phyloP scores from a whole-genome alignment of 2,113 vertebrate species.

The Alligator sinensis region DNA sequence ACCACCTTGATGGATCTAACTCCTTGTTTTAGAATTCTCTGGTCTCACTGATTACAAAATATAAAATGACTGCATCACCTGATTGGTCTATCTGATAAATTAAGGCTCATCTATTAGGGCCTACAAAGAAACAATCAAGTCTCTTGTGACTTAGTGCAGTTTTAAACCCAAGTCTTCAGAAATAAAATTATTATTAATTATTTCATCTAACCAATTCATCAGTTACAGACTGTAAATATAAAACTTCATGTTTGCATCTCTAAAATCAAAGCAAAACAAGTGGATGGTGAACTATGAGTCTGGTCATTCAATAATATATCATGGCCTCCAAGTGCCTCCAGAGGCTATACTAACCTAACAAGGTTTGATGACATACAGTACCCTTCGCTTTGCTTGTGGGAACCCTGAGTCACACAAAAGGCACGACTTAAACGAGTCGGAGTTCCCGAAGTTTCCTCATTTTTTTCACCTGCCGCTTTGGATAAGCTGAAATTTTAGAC shows the following conservation, averaged over 20 bases:
- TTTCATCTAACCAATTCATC: neutral
- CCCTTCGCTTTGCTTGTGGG: neutral
- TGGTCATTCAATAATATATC: neutral
- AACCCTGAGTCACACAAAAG: conserved; percentile 11
- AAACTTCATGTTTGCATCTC: neutral
- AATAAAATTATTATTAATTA: neutral
- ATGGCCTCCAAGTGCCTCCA: neutral
- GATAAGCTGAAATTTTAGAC: conserved; percentile 15
- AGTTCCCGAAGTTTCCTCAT: conserved; percentile 1
- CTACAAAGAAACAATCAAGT: neutral
- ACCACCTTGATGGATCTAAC: neutral
- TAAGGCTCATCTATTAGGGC: neutral
- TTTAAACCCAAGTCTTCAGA: neutral
- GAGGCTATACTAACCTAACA: neutral
- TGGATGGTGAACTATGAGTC: neutral
- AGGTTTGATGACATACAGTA: neutral
- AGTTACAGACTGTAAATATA: neutral
- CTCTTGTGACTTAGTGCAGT: neutral
- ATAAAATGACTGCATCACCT: neutral
- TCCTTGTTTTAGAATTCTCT: neutral
- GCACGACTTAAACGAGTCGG: neutral
- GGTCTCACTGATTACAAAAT: neutral
- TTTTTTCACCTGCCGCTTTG: conserved; percentile 12
- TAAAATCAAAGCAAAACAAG: neutral
- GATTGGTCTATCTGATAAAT: neutral